Evolutionary conservation across 2,113 vertebrate species (phyloP), one percentile per base, ranked within the genome.

Genomic region (Hydrochoerus hydrochaeris): DNA sequence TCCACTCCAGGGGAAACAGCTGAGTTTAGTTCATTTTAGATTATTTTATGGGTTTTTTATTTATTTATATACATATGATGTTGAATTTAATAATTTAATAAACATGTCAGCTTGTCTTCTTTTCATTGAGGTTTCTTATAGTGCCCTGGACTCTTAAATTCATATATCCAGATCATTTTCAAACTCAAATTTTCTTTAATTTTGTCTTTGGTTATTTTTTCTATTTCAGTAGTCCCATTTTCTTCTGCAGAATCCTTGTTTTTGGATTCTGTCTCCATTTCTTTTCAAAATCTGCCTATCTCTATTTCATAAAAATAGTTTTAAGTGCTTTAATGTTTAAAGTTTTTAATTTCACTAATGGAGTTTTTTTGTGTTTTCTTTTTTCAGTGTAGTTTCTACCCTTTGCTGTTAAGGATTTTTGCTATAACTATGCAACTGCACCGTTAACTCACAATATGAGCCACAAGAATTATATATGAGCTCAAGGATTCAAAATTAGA

Each of bases 141-240:
- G n/a, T 65, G 32, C 5, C 67, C 35, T n/a, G 44, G 30, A 35
- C 19, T 52, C 41, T 62, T 62, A 77, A 35, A 2, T 14, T 11
- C n/a, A 35, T 11, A 19, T 69, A 75, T 90, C 20, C 24, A 84
- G 44, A 91, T 14, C 13, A 28, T 77, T 96, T 90, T 82, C 17
- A 35, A 69, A 94, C 22, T 22, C 32, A 24, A 81, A 5, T 82
- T 86, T 92, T 92, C 38, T 94, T 94, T 71, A 84, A 69, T 84
- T 82, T 32, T 91, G 28, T 82, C 58, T 92, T 71, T 75, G 38
- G 46, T 62, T 75, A 67, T 81, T 91, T 52, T 60, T 96, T 89
- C 77, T 57, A 0, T 83, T 91, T n/a, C 44, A 84, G 8, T 30
- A 65, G 7, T 63, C 30, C 16, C 35, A n/a, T 77, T 13, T 90